Conservation (phyloP, 1,140 invertebrate genomes). For the Ridgeia piscesae region DNA sequence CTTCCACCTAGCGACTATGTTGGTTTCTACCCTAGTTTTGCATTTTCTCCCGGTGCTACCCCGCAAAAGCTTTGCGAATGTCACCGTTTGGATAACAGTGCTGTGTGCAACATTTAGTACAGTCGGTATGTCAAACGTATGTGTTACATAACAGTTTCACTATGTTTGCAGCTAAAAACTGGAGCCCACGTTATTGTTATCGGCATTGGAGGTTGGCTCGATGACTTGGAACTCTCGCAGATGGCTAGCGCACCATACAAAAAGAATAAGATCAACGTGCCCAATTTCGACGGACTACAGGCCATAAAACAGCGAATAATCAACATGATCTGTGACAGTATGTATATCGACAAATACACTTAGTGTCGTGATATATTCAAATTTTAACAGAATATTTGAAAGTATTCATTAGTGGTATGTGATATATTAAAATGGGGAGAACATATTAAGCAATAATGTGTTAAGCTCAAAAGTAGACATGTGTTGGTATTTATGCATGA, state of each 20-base stretch:
- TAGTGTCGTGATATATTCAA: not conserved
- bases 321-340: constrained; percentile 10
- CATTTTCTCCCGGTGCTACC: not conserved
- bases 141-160: not conserved
- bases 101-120: not conserved
- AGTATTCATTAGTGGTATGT: not conserved
- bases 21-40: not conserved
- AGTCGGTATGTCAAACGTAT: not conserved
- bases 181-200: constrained; percentile 38
- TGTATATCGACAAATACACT: not conserved
- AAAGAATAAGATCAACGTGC: constrained; percentile 9
- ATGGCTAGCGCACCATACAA: constrained; percentile 12
- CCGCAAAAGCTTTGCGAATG: too few species aligned
- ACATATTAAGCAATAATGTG: not conserved
- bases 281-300: not conserved
- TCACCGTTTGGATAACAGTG: not conserved
- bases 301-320: not conserved
- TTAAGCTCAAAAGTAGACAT: not conserved
- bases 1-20: not conserved
- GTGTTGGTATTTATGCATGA: not conserved
- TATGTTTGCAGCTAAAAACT: constrained; percentile 19
- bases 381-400: not conserved
- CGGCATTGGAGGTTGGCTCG: constrained; percentile 41
- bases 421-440: not conserved
- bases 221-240: not conserved